Conservation (phyloP, 2,113 vertebrate genomes). For the Osmerus mordax region DNA sequence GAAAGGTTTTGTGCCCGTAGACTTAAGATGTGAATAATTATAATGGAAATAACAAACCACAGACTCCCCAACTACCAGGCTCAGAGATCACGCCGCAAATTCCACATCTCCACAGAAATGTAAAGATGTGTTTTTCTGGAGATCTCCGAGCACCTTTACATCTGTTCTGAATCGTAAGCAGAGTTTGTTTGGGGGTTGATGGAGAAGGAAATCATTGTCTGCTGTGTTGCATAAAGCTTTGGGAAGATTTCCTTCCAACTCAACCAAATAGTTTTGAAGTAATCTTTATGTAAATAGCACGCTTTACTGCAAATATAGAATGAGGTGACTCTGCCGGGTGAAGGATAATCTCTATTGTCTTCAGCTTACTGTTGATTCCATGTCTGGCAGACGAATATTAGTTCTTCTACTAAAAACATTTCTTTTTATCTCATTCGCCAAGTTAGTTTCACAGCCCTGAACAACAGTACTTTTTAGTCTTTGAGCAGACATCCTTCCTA, state of each 20-base stretch:
- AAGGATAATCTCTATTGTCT: constrained; percentile 69
- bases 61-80: neutral
- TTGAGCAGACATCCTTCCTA: constrained; percentile 30
- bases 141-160: constrained; percentile 26
- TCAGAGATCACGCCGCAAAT: constrained; percentile 17
- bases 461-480: neutral
- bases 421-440: constrained; percentile 47
- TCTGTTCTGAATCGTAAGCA: constrained; percentile 44
- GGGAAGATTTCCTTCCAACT: constrained; percentile 59
- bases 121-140: constrained; percentile 14
- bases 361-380: constrained; percentile 67
- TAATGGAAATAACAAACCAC: neutral
- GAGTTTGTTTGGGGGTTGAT: constrained; percentile 50
- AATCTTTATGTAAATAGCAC: constrained; percentile 70
- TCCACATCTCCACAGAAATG: neutral
- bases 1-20: too few relatives aligned
- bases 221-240: constrained; percentile 58
- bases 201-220: constrained; percentile 53
- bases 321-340: constrained; percentile 48
- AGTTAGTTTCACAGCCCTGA: constrained; percentile 20
- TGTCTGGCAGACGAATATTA: constrained; percentile 62
- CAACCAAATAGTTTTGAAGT: constrained; percentile 59
- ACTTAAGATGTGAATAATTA: neutral
- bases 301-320: constrained; percentile 70
- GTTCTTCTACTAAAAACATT: constrained; percentile 51